These are phyloP conservation scores for Acanthaster planci DNA, from an alignment of 35 echinoderm and acorn worm species.

Conservation along the genomic window DNA sequence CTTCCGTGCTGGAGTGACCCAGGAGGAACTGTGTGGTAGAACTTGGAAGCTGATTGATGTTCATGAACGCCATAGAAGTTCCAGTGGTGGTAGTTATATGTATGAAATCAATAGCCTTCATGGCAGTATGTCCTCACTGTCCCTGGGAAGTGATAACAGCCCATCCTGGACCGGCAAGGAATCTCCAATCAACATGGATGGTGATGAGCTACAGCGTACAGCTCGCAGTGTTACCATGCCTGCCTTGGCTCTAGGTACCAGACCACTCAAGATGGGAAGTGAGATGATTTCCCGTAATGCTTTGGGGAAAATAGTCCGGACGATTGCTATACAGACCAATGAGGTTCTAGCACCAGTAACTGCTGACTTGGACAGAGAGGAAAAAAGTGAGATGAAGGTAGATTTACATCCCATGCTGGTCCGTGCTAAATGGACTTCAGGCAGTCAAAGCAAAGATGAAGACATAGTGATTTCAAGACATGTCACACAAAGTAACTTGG, in stretches of 20 bases:
- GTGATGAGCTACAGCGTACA: not conserved
- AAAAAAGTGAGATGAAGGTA: not conserved
- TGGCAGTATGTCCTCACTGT: slow-evolving; percentile 43
- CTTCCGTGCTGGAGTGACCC: slow-evolving; percentile 68
- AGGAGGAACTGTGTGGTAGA: slow-evolving; percentile 77
- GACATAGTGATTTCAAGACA: too few species aligned
- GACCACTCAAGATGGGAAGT: slow-evolving; percentile 2
- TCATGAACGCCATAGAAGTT: slow-evolving; percentile 30
- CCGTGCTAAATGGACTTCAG: not conserved
- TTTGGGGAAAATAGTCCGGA: not conserved
- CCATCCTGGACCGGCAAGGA: not conserved
- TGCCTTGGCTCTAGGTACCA: not conserved
- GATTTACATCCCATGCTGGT: slow-evolving; percentile 3
- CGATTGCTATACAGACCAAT: slow-evolving; percentile 26
- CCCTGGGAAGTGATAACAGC: slow-evolving; percentile 20
- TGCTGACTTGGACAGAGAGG: not conserved
- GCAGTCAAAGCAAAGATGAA: not conserved
- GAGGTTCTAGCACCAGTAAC: not conserved
- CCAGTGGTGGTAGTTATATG: not conserved
- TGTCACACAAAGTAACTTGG: too few species aligned
- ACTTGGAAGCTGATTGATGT: slow-evolving; percentile 78
- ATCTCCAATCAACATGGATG: not conserved
- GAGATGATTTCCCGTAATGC: not conserved
- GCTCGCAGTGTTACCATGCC: slow-evolving; percentile 30
- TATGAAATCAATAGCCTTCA: slow-evolving; percentile 33